Evolutionary conservation across 1,140 invertebrate genomes (phyloP), one percentile per base, ranked within the genome.

Genomic region (Polyergus mexicanus): DNA sequence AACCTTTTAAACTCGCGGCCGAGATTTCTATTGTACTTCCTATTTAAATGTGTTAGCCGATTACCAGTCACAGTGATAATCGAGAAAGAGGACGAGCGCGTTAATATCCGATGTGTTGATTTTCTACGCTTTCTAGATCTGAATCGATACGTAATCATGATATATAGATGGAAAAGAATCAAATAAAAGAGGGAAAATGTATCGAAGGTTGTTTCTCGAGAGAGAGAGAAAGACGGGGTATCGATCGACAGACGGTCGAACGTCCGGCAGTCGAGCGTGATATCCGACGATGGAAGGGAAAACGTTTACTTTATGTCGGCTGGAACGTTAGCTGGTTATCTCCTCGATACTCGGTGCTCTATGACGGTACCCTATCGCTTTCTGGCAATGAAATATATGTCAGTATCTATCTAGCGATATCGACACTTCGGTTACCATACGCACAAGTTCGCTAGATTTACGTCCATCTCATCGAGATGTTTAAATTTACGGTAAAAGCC

Each of bases 11-110:
- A 28, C 68, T 74, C 68, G 65, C 54, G 76, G 41, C 56, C 78
- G 41, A 74, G 78, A 83, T 83, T 83, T 83, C 78, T 60, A n/a
- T n/a, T n/a, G n/a, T n/a, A 83, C 72, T 83, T 83, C 68, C 68
- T 83, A 83, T 38, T 83, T 83, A 83, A 83, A 83, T 83, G 68
- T 60, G 68, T 60, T 80, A 83, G 60, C 68, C 44, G 54, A 83
- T 83, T 81, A 71, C 66, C 63, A 81, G 66, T 72, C 66, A 72
- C 56, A 38, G 58, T 25, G 28, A 11, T 32, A 16, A 77, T 51
- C 19, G n/a, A 47, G n/a, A 69, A 51, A 16, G 47, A 51, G 16
- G 16, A 51, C 16, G 1, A 19, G 16, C 47, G 47, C 16, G 16
- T 51, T 51, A 51, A 51, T 19, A 7, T 41, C 51, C 10, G 56